These are phyloP conservation scores for Indri indri DNA, from an alignment of 2,113 vertebrate species.

Conservation along the genomic window DNA sequence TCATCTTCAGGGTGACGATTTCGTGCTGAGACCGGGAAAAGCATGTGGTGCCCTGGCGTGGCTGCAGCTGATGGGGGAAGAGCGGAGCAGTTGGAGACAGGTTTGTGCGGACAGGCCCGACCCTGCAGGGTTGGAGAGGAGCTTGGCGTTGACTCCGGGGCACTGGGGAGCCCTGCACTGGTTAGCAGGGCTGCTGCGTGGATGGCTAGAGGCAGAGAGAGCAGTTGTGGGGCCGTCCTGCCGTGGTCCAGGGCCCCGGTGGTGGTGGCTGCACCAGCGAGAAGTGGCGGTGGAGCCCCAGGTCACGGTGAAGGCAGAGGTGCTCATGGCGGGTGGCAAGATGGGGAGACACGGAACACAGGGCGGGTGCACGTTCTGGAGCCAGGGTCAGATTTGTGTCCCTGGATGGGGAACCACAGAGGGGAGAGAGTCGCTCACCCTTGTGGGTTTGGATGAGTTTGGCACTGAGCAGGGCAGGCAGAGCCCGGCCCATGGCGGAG, in stretches of 20 bases:
- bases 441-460: background rate
- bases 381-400: accelerated
- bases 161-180: background rate
- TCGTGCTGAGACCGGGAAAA: background rate
- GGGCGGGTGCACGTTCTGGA: background rate
- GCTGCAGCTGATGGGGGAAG: background rate
- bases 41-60: accelerated
- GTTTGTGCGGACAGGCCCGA: accelerated
- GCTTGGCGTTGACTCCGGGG: no score
- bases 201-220: background rate
- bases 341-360: background rate
- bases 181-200: accelerated
- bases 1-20: background rate
- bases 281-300: no score
- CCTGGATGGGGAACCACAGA: background rate
- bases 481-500: background rate
- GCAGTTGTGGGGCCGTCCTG: background rate
- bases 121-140: background rate
- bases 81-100: accelerated
- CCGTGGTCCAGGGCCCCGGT: accelerated
- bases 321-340: background rate
- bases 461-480: background rate
- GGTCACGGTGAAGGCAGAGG: background rate
- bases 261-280: accelerated
- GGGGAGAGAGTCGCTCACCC: background rate